A percentile compares a stretch with the other conserved stretches of the same genome.
Conservation (phyloP, 2,797 vertebrate genomes). For the Xenopus petersii region DNA sequence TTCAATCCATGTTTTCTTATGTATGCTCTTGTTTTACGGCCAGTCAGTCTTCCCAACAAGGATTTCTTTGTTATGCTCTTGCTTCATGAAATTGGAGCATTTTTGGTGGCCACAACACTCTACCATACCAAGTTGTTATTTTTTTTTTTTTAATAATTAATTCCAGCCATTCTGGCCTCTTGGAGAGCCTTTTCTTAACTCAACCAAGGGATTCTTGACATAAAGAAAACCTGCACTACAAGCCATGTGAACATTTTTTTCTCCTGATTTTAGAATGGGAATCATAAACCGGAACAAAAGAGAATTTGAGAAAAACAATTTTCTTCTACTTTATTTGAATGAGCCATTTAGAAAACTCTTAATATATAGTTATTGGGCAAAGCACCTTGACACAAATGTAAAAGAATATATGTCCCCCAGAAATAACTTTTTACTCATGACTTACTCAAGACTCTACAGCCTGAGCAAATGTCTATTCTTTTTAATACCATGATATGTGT, state of each 20-base stretch:
- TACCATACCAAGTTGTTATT: too few species aligned
- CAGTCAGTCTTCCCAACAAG: not conserved
- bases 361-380: too few species aligned
- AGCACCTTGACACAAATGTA: too few species aligned
- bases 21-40: not conserved
- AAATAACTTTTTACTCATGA: too few species aligned
- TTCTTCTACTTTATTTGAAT: not conserved
- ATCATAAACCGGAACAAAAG: not conserved
- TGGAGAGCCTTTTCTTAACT: constrained; percentile 8
- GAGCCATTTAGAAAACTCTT: too few species aligned
- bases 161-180: not conserved
- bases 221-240: constrained; percentile 16
- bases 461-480: too few species aligned
- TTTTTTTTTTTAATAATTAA: not conserved
- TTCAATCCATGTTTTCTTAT: not conserved
- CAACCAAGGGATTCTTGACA: constrained; percentile 7
- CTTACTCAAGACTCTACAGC: too few species aligned
- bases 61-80: not conserved
- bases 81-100: not conserved
- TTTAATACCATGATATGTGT: too few species aligned
- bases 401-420: too few species aligned
- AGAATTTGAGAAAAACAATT: not conserved
- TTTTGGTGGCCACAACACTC: not conserved
- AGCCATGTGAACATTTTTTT: constrained; percentile 28
- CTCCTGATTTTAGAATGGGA: constrained; percentile 24